phyloP scores from a whole-genome alignment of 1,140 invertebrate species.

The Drosophila nebulosa region DNA sequence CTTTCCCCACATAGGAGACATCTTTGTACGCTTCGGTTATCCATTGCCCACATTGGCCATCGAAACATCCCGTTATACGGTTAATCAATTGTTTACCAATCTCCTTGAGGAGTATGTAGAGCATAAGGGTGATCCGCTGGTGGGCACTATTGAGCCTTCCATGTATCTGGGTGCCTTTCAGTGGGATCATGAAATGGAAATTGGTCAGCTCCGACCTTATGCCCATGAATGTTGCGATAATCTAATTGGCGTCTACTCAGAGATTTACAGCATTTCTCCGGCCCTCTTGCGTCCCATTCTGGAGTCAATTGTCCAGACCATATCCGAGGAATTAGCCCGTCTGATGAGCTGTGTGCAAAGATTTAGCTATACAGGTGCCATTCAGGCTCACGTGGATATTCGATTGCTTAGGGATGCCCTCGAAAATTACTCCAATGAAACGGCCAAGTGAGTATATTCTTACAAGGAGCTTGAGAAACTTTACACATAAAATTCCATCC shows the following conservation, averaged over 20 bases:
- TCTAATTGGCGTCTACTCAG: conserved; percentile 94
- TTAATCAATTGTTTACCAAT: conserved; percentile 86
- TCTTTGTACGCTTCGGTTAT: conserved; percentile 86
- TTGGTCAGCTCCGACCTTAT: conserved; percentile 90
- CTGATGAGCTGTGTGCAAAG: conserved; percentile 88
- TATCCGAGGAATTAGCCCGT: conserved; percentile 94
- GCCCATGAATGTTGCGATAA: conserved; percentile 96
- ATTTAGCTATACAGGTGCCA: conserved; percentile 74
- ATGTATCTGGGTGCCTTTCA: conserved; percentile 96
- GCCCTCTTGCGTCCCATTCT: conserved; percentile 88
- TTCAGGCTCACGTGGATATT: conserved; percentile 78
- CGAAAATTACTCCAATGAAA: conserved; percentile 76
- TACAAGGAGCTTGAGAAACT: no score
- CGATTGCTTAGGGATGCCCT: conserved; percentile 68
- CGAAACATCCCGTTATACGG: conserved; percentile 82
- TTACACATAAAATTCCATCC: no score
- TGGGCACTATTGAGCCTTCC: conserved; percentile 96
- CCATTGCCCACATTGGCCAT: conserved; percentile 86
- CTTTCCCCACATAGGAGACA: conserved; percentile 86
- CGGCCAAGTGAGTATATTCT: conserved; percentile 61
- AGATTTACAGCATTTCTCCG: conserved; percentile 90
- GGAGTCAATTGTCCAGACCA: conserved; percentile 92
- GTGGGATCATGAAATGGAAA: conserved; percentile 89
- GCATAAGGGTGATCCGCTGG: conserved; percentile 94
- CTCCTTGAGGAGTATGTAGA: conserved; percentile 93